Evolutionary conservation across 2,797 vertebrate species (phyloP), one percentile per base, ranked within the genome.

Genomic region (Labroides dimidiatus): DNA sequence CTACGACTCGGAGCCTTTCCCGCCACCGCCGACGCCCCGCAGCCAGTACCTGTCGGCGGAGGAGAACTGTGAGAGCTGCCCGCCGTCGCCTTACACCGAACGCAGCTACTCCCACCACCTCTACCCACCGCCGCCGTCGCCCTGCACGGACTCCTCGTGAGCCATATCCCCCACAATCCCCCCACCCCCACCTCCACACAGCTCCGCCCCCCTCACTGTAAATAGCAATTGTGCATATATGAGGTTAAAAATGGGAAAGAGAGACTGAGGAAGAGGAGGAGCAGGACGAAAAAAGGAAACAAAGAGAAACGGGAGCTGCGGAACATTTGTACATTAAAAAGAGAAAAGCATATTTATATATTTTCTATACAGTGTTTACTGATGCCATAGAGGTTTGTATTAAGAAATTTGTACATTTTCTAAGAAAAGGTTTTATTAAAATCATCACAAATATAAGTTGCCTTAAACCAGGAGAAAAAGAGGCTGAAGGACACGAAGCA

Each of bases 51-150:
- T 99, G 87, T 99, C 97, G 0, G 96, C 97, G 0, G 98, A 99
- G 91, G 97, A 99, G 94, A 98, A 99, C 95, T 99, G 94, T 2
- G 98, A 99, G 75, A 99, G 97, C 93, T 99, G 97, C 90, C 98
- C 98, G 0, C 98, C 97, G 0, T 99, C 97, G 15, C 98, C 97
- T 0, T 99, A 94, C 92, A 99, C 97, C 0, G 98, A 99, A 84
- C 94, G 97, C 71, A 98, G 97, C 91, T 99, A 98, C 92, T 96
- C 97, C 0, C 97, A 99, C 80, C 97, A 99, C 75, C 96, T 99
- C n/a, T 99, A 99, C 87, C 97, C 97, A 0, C 98, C 97, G 0
- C 98, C 98, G 0, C 97, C 97, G 0, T 99, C 97, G 0, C 98
- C 98, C 61, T 98, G 97, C 89, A 99, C 98, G 0, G 97, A 99